Evolutionary conservation across 2,113 vertebrate species (phyloP), one percentile per base, ranked within the genome.

Genomic region (Atrichornis clamosus): DNA sequence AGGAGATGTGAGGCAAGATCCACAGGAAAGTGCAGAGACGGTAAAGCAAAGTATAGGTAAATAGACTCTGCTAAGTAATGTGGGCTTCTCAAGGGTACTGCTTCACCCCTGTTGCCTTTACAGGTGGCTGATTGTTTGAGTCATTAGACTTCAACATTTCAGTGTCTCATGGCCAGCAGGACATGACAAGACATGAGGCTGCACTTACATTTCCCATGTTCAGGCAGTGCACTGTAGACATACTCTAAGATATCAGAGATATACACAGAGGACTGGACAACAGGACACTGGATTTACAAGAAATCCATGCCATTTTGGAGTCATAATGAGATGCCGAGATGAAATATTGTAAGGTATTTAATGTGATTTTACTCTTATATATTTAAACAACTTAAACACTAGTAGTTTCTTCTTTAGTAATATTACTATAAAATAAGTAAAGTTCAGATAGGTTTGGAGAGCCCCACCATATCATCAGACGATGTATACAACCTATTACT

Each of bases 91-190:
- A 82, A 82, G 37, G 11, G 32, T 53, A 6, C 22, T 70, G 17
- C 64, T 82, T 53, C 52, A 65, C 67, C 11, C 20, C 46, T 46
- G 7, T 30, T 53, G 13, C 30, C 60, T 89, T 53, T 47, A 4
- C 11, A 41, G n/a, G 35, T 15, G 21, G 10, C 9, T 0, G 0
- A 26, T 14, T 67, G 15, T 27, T 64, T 50, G 33, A 46, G 16
- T 24, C 0, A 0, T 17, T 13, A n/a, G 30, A 13, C n/a, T 82
- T 60, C 42, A 37, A 37, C 6, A 59, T 21, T 82, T n/a, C 19
- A 17, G 44, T 30, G 28, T 60, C 46, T 59, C 53, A 39, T 33
- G 46, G n/a, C 50, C n/a, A 75, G 6, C n/a, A 65, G 52, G n/a
- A 50, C 52, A 67, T 9, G 4, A 58, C 5, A 73, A n/a, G 41